phyloP scores from a whole-genome alignment of 2,113 vertebrate species.

The Brachyhypopomus occidentalis region DNA sequence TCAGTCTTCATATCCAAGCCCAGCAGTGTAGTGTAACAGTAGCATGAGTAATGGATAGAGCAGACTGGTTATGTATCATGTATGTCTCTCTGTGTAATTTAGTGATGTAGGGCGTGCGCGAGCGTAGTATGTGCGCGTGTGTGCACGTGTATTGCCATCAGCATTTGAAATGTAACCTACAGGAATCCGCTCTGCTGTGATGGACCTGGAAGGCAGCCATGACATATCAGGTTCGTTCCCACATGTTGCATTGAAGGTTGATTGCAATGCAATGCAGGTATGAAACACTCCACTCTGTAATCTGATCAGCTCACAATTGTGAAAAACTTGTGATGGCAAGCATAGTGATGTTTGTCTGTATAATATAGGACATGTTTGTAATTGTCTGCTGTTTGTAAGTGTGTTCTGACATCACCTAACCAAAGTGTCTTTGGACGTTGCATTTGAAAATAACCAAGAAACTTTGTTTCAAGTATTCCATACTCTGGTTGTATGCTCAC shows the following conservation, averaged over 20 bases:
- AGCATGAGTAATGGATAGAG: background rate
- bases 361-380: background rate
- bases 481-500: background rate
- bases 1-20: background rate
- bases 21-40: background rate
- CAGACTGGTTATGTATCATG: background rate
- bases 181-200: background rate
- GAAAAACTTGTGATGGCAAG: background rate
- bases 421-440: background rate
- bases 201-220: background rate
- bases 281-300: background rate
- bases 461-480: background rate
- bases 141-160: background rate
- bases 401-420: background rate
- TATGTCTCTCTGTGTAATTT: background rate
- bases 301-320: background rate
- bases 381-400: background rate
- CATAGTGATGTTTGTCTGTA: background rate
- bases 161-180: background rate
- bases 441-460: background rate
- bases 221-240: constrained; percentile 22
- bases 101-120: background rate
- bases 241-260: constrained; percentile 1
- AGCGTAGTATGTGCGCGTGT: background rate
- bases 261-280: background rate